A percentile compares a stretch with the other conserved stretches of the same genome.
Conservation (phyloP, 2,888 invertebrate species). For the Mantis religiosa region DNA sequence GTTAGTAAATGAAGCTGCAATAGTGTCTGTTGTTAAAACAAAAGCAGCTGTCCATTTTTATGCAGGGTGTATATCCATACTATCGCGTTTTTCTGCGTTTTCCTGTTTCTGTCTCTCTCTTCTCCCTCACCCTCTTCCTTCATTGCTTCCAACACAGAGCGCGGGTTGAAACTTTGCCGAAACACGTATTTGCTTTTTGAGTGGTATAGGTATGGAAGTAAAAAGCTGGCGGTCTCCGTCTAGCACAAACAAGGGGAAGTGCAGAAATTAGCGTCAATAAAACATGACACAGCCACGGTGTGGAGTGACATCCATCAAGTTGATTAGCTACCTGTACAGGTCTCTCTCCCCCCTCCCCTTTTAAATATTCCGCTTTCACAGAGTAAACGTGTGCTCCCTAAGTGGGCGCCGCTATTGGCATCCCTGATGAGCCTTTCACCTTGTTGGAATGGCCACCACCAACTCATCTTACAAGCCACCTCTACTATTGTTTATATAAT, state of each 20-base stretch:
- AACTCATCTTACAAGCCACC: no score
- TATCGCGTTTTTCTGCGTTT: background rate
- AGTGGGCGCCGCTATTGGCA: background rate
- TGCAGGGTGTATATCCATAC: background rate
- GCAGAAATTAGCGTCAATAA: constrained; percentile 29
- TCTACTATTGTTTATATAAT: no score
- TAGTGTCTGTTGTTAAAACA: background rate
- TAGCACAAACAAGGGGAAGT: background rate
- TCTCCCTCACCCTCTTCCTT: background rate
- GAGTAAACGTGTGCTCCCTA: background rate
- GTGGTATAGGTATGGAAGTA: background rate
- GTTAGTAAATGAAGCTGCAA: background rate
- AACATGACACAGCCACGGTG: constrained; percentile 24
- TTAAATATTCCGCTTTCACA: background rate
- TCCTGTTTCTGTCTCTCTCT: background rate
- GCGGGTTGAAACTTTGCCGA: constrained; percentile 6
- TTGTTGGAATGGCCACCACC: background rate
- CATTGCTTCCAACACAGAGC: background rate
- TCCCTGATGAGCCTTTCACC: background rate
- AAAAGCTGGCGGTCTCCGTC: background rate
- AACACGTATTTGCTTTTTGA: constrained; percentile 27
- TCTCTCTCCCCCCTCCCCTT: background rate
- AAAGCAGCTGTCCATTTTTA: background rate
- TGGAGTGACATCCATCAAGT: background rate
- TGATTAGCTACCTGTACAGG: background rate